Percentiles rank a stretch among this genome's conserved stretches.
phyloP scores from a whole-genome alignment of 2,113 vertebrate species.

The Syngnathus floridae region DNA sequence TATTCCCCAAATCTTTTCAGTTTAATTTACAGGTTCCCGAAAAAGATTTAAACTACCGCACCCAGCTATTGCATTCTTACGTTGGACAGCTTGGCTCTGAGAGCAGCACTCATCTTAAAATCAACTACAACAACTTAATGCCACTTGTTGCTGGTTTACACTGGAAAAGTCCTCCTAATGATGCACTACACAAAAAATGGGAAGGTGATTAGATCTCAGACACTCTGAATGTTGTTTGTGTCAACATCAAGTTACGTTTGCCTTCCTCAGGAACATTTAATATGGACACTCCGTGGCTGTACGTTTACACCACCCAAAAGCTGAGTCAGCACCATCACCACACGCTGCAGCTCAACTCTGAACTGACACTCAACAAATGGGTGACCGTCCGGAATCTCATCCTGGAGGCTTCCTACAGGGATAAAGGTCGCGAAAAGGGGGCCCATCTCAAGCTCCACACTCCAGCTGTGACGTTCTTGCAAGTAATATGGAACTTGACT shows the following conservation, averaged over 20 bases:
- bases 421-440: conserved; percentile 66
- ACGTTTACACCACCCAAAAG: conserved; percentile 69
- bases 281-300: conserved; percentile 80
- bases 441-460: conserved; percentile 73
- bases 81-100: conserved; percentile 59
- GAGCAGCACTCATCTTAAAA: conserved; percentile 77
- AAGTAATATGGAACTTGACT: conserved; percentile 48
- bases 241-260: background rate
- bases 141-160: conserved; percentile 71
- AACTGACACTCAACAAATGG: conserved; percentile 74
- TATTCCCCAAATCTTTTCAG: conserved; percentile 45
- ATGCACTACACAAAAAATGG: conserved; percentile 65
- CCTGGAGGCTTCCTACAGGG: conserved; percentile 69
- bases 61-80: conserved; percentile 71
- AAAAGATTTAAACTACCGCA: conserved; percentile 74
- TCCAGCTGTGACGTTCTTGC: conserved; percentile 70
- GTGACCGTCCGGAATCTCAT: conserved; percentile 71
- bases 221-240: background rate
- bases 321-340: conserved; percentile 69
- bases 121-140: conserved; percentile 69
- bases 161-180: conserved; percentile 72
- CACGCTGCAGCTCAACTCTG: conserved; percentile 58
- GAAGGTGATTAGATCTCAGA: conserved; percentile 68
- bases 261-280: conserved; percentile 70
- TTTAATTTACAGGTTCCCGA: conserved; percentile 74